Evolutionary conservation across 2,113 vertebrate species (phyloP).

Genomic region (Isurus oxyrinchus): DNA sequence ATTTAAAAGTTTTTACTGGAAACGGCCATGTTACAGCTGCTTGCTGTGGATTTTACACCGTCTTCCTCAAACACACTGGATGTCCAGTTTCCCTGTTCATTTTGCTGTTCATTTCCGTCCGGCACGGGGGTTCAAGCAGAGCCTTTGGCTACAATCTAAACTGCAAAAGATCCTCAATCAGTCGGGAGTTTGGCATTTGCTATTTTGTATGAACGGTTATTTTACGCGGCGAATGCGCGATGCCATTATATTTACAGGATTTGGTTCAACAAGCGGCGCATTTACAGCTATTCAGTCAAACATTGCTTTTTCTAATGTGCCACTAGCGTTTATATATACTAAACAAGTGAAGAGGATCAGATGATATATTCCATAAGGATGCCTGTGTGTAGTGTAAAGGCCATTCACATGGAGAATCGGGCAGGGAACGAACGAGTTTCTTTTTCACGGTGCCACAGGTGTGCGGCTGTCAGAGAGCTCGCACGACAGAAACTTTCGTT

Average conservation of each 20-base stretch:
- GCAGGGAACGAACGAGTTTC: not conserved
- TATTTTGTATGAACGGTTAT: not conserved
- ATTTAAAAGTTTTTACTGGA: not conserved
- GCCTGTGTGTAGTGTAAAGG: not conserved
- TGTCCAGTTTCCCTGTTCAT: not conserved
- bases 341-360: not conserved
- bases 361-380: not conserved
- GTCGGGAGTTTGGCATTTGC: not conserved
- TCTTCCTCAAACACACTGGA: not conserved
- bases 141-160: not conserved
- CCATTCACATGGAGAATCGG: not conserved
- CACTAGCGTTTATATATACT: not conserved
- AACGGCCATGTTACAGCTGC: not conserved
- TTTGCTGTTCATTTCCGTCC: not conserved
- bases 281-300: not conserved
- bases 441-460: not conserved
- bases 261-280: not conserved
- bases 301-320: not conserved
- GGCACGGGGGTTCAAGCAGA: not conserved
- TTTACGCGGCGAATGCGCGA: not conserved
- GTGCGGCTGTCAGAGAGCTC: not conserved
- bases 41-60: not conserved
- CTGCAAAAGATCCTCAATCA: not conserved
- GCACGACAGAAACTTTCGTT: not conserved
- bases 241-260: not conserved